These are phyloP conservation scores for Crepidodera aurea DNA, from an alignment of 2,888 invertebrate species.

Conservation along the genomic window DNA sequence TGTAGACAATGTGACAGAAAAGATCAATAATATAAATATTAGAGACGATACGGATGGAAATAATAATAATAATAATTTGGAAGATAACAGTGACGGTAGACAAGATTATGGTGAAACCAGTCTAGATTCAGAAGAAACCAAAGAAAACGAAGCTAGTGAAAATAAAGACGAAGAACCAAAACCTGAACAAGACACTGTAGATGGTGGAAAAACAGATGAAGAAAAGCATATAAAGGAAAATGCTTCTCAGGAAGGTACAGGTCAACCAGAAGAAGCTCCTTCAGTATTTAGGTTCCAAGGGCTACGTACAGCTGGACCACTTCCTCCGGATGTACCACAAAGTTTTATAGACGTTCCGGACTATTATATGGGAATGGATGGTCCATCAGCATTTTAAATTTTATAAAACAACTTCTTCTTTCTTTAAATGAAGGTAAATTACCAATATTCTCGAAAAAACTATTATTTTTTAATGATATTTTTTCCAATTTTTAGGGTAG, in stretches of 20 bases:
- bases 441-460: no score
- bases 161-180: no score
- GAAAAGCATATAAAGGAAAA: no score
- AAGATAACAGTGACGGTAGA: neutral
- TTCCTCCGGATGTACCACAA: constrained; percentile 5
- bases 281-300: neutral
- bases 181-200: no score
- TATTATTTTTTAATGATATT: no score
- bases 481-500: no score
- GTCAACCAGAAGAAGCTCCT: neutral
- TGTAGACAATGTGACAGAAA: neutral
- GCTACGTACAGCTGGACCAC: neutral
- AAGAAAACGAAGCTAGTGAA: no score
- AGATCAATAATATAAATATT: neutral
- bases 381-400: constrained; percentile 32
- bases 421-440: no score
- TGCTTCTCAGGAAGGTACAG: neutral
- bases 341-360: constrained; percentile 38
- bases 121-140: no score
- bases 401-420: no score
- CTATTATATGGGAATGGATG: constrained; percentile 32
- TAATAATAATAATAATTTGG: neutral
- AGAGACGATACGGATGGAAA: neutral
- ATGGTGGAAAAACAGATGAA: no score
- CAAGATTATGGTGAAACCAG: no score